A percentile compares a stretch with the other conserved stretches of the same genome.
These are phyloP conservation scores for Eptesicus fuscus DNA, from an alignment of 2,113 vertebrate species.

Conservation along the genomic window DNA sequence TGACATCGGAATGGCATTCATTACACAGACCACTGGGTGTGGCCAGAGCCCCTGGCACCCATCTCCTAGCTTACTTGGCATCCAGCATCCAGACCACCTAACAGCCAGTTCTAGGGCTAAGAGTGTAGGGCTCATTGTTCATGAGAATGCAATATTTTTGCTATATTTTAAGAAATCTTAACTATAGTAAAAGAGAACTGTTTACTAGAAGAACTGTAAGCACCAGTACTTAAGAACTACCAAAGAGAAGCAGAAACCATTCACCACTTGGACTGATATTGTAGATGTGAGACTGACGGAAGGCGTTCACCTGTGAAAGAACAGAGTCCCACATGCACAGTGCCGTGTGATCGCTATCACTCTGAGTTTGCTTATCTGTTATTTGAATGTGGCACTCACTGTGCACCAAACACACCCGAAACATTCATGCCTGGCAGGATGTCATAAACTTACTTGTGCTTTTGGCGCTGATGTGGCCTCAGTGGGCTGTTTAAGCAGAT, in stretches of 20 bases:
- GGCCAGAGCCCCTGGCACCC: neutral
- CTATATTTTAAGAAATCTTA: neutral
- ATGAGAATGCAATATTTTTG: neutral
- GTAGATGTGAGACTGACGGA: neutral
- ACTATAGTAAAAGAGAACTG: neutral
- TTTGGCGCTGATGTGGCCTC: neutral
- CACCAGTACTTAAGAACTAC: neutral
- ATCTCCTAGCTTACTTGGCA: too few relatives aligned
- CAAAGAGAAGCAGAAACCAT: neutral
- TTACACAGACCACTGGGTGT: neutral
- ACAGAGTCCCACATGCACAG: neutral
- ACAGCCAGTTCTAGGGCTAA: neutral
- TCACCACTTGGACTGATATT: neutral
- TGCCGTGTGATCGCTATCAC: neutral
- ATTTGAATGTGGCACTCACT: neutral
- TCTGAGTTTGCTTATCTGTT: neutral
- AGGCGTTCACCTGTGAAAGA: neutral
- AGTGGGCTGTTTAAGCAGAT: neutral
- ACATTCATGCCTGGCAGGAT: neutral
- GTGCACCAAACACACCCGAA: neutral
- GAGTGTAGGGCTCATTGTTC: too few relatives aligned
- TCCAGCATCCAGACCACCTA: neutral
- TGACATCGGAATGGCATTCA: neutral
- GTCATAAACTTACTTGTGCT: neutral
- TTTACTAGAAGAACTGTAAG: neutral